These are phyloP conservation scores for Diglossa brunneiventris DNA, from an alignment of 2,113 vertebrate species.

Conservation along the genomic window DNA sequence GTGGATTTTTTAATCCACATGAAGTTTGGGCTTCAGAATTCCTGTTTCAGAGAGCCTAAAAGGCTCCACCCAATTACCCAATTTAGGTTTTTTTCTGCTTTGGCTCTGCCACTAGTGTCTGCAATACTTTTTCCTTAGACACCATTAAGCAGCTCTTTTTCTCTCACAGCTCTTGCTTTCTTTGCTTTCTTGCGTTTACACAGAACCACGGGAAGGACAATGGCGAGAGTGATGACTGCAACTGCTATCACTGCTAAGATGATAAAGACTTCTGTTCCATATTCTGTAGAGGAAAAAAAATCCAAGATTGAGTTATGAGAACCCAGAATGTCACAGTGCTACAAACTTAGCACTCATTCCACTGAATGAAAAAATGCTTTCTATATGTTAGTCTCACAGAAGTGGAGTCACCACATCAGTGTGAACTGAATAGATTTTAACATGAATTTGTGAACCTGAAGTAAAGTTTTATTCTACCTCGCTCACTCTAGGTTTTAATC, in stretches of 20 bases:
- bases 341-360: not conserved
- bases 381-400: not conserved
- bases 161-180: constrained; percentile 29
- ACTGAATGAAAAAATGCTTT: not conserved
- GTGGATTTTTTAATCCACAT: not conserved
- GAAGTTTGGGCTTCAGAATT: not conserved
- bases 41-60: not conserved
- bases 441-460: not conserved
- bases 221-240: constrained; percentile 53
- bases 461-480: not conserved
- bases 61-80: not conserved
- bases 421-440: not conserved
- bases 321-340: not conserved
- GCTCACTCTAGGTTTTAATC: not conserved
- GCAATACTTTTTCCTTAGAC: constrained; percentile 2
- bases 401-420: not conserved
- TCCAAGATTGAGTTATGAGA: not conserved
- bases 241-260: constrained; percentile 66
- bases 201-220: constrained; percentile 69
- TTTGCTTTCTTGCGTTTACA: constrained; percentile 69
- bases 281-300: constrained; percentile 61
- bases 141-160: constrained; percentile 57
- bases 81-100: not conserved
- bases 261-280: constrained; percentile 72
- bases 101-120: not conserved